These are phyloP conservation scores for Scortum barcoo DNA, from an alignment of 2,113 vertebrate species.

Conservation along the genomic window DNA sequence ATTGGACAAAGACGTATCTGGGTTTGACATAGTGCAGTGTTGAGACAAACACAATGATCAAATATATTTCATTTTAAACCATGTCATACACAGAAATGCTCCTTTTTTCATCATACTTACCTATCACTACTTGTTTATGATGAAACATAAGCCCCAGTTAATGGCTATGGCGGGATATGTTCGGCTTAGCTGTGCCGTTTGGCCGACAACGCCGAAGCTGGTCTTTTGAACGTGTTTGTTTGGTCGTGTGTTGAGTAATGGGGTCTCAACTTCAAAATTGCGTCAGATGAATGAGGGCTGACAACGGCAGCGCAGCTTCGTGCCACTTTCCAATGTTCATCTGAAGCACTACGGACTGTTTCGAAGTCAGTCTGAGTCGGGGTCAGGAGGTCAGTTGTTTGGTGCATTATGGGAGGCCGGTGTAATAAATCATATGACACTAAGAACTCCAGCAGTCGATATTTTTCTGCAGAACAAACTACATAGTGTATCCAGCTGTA, in stretches of 20 bases:
- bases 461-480: slow-evolving; percentile 45
- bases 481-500: slow-evolving; percentile 17
- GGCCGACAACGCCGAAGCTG: not conserved
- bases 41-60: not conserved
- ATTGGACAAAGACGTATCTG: too few relatives aligned
- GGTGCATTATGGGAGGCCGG: slow-evolving; percentile 38
- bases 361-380: slow-evolving; percentile 28
- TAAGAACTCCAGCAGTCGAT: slow-evolving; percentile 51
- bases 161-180: not conserved
- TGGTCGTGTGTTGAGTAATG: slow-evolving; percentile 23
- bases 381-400: slow-evolving; percentile 54
- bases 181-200: not conserved
- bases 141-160: slow-evolving; percentile 3
- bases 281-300: slow-evolving; percentile 65
- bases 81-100: not conserved
- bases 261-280: slow-evolving; percentile 18
- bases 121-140: not conserved
- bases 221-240: not conserved
- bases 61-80: not conserved
- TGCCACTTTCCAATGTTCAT: slow-evolving; percentile 14
- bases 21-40: too few relatives aligned
- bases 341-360: slow-evolving; percentile 29
- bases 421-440: slow-evolving; percentile 72
- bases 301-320: slow-evolving; percentile 35
- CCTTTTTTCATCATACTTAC: not conserved